Evolutionary conservation across 2,888 invertebrate species (phyloP), one percentile per base, ranked within the genome.

Genomic region (Papilio gigon): DNA sequence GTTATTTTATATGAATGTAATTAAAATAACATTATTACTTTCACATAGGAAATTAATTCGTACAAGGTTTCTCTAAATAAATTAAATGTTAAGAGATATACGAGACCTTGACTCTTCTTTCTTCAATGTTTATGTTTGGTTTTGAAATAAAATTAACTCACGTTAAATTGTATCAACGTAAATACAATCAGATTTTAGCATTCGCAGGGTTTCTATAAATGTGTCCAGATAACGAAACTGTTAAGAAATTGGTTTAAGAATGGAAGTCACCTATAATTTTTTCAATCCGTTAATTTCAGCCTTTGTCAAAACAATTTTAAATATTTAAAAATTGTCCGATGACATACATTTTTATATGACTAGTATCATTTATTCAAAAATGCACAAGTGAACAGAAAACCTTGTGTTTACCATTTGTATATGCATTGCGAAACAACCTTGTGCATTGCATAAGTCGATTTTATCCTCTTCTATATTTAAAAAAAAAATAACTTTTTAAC

Each of bases 381-480:
- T 56, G 30, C 14, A 30, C 11, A 56, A 56, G 2, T 30, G n/a
- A 56, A 30, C 27, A n/a, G 14, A 40, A 64, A 33, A 63, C 47
- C 47, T 47, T 47, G 27, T n/a, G 6, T 12, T 35, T 35, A 50
- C n/a, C 25, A 40, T 40, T 56, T 40, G 6, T 17, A 20, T 65
- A 33, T 37, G n/a, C 59, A 44, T 59, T 59, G 20, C 59, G 59
- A 58, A 65, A 58, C 33, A 59, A 59, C 59, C 65, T 58, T 58
- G 65, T 12, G n/a, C 33, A 22, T 66, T 66, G 66, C 66, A 47
- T 62, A 67, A 53, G 11, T 50, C 27, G 9, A 58, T 44, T 65
- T 65, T 62, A 47, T 61, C 20, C 11, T 61, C 37, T 61, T 59
- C 40, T 20, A 61, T 67, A 53, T 67, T 50, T 22, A 44, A 65